Percentiles rank a stretch among this genome's conserved stretches.
phyloP scores from a whole-genome alignment of 2,888 invertebrate genomes.

The Dione juno region DNA sequence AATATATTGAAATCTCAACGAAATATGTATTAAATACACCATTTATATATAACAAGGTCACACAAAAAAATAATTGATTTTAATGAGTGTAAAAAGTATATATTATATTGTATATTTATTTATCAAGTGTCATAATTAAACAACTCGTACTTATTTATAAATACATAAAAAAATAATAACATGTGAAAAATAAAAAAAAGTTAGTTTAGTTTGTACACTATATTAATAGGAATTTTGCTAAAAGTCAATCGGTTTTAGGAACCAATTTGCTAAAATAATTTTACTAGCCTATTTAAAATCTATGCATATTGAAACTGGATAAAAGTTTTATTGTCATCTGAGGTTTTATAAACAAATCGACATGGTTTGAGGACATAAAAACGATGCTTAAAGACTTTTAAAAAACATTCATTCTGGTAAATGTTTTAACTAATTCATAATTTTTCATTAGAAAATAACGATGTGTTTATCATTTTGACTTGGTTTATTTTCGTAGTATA shows the following conservation, averaged over 20 bases:
- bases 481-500: no score
- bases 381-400: neutral
- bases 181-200: no score
- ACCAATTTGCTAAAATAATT: neutral
- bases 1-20: conserved; percentile 2
- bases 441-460: no score
- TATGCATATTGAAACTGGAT: neutral
- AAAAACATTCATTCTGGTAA: no score
- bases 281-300: neutral
- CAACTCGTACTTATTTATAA: no score
- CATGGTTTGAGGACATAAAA: neutral
- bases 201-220: neutral
- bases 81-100: no score
- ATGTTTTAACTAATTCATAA: neutral
- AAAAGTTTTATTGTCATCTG: neutral
- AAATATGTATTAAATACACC: neutral
- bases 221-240: neutral
- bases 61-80: neutral
- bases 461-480: no score
- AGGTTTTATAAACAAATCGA: neutral
- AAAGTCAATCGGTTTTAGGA: neutral
- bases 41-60: no score
- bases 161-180: neutral
- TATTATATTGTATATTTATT: no score
- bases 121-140: no score